Evolutionary conservation across 2,888 invertebrate genomes (phyloP).

Genomic region (Eilema sororculum): DNA sequence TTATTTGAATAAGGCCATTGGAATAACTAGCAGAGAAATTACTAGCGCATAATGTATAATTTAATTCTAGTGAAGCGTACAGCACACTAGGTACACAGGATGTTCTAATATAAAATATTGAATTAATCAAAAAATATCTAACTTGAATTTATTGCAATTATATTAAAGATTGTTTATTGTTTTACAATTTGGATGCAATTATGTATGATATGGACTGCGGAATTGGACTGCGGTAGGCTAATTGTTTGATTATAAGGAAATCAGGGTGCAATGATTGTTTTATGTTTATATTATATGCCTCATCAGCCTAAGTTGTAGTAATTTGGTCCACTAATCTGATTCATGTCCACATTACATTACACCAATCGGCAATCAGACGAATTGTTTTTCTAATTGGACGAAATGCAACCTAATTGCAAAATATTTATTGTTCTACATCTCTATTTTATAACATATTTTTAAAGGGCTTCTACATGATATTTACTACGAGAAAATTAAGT

Average conservation of each 20-base stretch:
- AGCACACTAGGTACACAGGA: constrained; percentile 9
- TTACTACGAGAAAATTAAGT: too few species aligned
- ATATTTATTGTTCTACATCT: background rate
- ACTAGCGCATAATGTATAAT: constrained; percentile 9
- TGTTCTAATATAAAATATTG: constrained; percentile 6
- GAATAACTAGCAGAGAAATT: constrained; percentile 18
- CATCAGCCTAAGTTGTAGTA: background rate
- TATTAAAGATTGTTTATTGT: background rate
- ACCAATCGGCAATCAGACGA: constrained; percentile 20
- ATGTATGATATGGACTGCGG: too few species aligned
- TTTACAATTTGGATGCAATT: too few species aligned
- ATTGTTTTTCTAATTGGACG: background rate
- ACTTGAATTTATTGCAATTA: background rate
- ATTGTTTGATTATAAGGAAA: background rate
- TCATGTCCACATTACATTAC: constrained; percentile 26
- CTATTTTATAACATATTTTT: too few species aligned
- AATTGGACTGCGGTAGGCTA: too few species aligned
- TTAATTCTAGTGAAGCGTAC: constrained; percentile 13
- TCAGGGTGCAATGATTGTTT: background rate
- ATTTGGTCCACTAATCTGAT: constrained; percentile 38
- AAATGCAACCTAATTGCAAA: background rate
- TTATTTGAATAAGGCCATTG: constrained; percentile 24
- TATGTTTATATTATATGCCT: background rate
- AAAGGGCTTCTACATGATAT: too few species aligned
- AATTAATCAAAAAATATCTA: constrained; percentile 12